These are phyloP conservation scores for Brachyhypopomus occidentalis DNA, from an alignment of 2,113 vertebrate species.

Conservation along the genomic window DNA sequence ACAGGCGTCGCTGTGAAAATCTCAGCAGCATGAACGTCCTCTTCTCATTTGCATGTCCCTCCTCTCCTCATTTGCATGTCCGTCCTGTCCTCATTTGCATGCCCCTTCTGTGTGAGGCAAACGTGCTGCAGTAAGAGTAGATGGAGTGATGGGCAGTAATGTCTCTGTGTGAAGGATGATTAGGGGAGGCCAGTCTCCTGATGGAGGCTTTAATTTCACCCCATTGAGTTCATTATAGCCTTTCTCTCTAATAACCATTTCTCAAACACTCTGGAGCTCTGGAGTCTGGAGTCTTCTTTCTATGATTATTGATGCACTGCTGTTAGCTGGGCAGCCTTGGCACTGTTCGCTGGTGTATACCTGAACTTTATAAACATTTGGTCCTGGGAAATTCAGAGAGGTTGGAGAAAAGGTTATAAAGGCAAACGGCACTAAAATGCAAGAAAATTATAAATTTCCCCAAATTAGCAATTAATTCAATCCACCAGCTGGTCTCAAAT, in stretches of 20 bases:
- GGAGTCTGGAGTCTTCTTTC: neutral
- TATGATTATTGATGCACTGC: neutral
- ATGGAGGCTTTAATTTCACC: neutral
- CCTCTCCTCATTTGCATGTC: neutral
- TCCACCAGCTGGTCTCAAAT: neutral
- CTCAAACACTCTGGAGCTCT: neutral
- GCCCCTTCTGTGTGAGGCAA: neutral
- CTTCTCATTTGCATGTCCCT: neutral
- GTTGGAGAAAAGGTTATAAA: neutral
- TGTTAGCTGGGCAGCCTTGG: neutral
- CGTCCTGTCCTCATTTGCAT: neutral
- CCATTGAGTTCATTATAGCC: slow-evolving; percentile 2
- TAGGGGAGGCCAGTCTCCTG: neutral
- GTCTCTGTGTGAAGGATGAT: neutral
- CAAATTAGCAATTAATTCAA: too few species aligned
- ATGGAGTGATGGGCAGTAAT: neutral
- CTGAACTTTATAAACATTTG: neutral
- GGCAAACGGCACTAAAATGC: neutral
- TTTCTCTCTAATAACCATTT: neutral
- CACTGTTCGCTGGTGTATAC: neutral
- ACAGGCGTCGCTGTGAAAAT: neutral
- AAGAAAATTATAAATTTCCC: neutral
- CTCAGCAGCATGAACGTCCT: neutral
- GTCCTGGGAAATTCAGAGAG: neutral
- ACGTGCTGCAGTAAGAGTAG: neutral